Evolutionary conservation across 2,888 invertebrate genomes (phyloP), one percentile per base, ranked within the genome.

Genomic region (Hydraecia micacea): DNA sequence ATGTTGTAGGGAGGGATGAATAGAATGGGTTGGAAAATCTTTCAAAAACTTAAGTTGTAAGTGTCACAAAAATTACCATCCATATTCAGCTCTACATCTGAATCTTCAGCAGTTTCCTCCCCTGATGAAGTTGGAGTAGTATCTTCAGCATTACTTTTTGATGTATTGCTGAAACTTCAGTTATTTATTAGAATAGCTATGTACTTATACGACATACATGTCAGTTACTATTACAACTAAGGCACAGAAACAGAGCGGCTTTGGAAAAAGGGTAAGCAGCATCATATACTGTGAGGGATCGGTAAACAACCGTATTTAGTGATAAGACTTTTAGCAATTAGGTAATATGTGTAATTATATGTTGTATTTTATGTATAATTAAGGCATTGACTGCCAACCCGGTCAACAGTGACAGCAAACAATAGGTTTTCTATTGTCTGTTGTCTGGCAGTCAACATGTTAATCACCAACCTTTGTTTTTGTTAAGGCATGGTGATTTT

Each of bases 21-120:
- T 21, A 21, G 0, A 65, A 46, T 25, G 67, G 4, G 11, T 36
- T 42, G 15, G 5, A 11, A 68, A 67, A 25, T 28, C 0, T 60
- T 52, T 11, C 18, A 25, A 70, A 42, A 46, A 46, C 18, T 66
- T 25, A 46, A 46, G 28, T 28, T 15, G 9, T 15, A 36, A 3
- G 9, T 42, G n/a, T 67, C 21, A 46, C 55, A 58, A 67, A 46
- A 70, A 72, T 93, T 95, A 98, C 98, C 98, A 91, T 98, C 98
- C 97, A 98, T 98, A 92, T 99, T 98, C 79, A 99, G 95, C 90
- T 99, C 99, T 62, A 98, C 93, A 91, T 98, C 98, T 79, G 98
- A 98, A 91, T 98, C 98, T 11, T 97, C 94, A 72, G 98, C 97
- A 25, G 97, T 97, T 71, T 97, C 97, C n/a, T 96, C 96, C 63